phyloP scores from a whole-genome alignment of 2,113 vertebrate species.

The Furnarius figulus region DNA sequence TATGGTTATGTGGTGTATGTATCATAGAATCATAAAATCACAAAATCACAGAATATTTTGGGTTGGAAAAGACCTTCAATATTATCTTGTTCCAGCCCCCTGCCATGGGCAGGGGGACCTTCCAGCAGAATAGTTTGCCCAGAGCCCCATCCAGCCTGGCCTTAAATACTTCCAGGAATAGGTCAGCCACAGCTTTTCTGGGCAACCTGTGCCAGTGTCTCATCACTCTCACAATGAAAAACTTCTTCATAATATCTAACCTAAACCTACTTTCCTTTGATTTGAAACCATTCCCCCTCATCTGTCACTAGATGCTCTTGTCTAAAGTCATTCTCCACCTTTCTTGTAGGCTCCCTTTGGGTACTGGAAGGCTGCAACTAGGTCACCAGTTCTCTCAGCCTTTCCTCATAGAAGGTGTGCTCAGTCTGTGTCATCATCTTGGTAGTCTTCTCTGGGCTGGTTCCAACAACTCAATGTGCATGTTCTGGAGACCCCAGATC shows the following conservation, averaged over 20 bases:
- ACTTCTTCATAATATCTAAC: background rate
- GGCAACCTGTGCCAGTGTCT: background rate
- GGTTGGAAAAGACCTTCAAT: background rate
- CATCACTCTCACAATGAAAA: background rate
- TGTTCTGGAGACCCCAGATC: background rate
- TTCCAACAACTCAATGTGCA: background rate
- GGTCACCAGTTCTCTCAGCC: background rate
- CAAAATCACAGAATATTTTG: background rate
- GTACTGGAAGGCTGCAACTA: background rate
- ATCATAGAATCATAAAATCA: background rate
- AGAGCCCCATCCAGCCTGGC: background rate
- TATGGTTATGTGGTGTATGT: background rate
- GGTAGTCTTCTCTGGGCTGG: background rate
- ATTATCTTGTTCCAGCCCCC: too few species aligned
- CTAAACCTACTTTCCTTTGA: background rate
- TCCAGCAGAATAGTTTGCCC: background rate
- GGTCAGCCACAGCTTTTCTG: background rate
- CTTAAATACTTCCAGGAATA: background rate
- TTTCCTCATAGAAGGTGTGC: background rate
- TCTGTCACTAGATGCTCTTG: background rate
- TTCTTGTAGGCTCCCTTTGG: background rate
- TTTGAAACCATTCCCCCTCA: background rate
- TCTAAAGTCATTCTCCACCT: background rate
- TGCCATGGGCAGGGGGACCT: fast-evolving
- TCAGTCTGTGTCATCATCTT: background rate